Evolutionary conservation across 2,888 invertebrate genomes (phyloP), one percentile per base, ranked within the genome.

Genomic region (Lydus trimaculatus): DNA sequence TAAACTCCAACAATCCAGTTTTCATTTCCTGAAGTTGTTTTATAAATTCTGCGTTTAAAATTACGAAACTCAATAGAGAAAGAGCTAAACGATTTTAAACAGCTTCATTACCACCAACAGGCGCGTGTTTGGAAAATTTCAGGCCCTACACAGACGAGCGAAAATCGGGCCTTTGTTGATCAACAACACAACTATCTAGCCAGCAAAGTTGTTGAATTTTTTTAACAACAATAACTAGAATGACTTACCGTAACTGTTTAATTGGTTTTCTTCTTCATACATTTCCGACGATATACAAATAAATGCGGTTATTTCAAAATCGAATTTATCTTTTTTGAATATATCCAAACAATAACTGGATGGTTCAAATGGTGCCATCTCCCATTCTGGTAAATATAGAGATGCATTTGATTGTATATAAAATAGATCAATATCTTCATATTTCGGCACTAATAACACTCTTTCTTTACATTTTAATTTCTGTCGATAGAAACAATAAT

Each of bases 301-400:
- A 13, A 60, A 60, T 31, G 33, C 31, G 0, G 23, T 13, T 31
- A 60, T 5, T 60, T 60, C 56, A 25, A 20, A 56, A 56, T 56
- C 56, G 6, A 56, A 56, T 20, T 31, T 2, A 33, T n/a, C 17
- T 8, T n/a, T 6, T 36, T 68, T 59, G 61, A 68, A 64, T 48
- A 61, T 33, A 31, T 77, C 77, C 62, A 77, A 56, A 58, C 77
- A 77, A 52, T 71, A 77, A 15, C 72, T 25, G 23, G 68, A 31
- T 61, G 68, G 65, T 48, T 68, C 66, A 52, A 58, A 48, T 9
- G 64, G 60, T 58, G 60, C 58, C 0, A 64, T 48, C 3, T 63
- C 31, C 59, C 72, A 71, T 7, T 68, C 28, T 0, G 77, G 75
- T 28, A 72, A 70, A 31, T 65, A 69, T 31, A 77, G 56, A 2